Evolutionary conservation across 2,797 vertebrate species (phyloP).

Genomic region (Tragopan temminckii): DNA sequence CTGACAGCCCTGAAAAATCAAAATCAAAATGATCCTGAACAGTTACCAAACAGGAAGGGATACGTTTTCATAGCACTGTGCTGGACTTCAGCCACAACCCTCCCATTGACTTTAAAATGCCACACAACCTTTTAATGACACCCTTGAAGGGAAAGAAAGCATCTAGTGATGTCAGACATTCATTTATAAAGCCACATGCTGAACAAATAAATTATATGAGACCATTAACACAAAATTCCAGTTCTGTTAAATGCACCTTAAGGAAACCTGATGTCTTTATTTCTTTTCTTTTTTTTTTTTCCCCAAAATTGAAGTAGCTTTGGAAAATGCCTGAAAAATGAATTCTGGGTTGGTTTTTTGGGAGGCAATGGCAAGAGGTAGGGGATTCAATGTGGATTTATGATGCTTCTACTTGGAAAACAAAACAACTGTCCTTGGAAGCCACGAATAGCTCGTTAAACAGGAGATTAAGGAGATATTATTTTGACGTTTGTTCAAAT

Average conservation of each 20-base stretch:
- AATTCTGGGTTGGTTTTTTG: not conserved
- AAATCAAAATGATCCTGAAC: conserved; percentile 60
- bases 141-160: conserved; percentile 55
- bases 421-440: not conserved
- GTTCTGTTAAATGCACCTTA: conserved; percentile 15
- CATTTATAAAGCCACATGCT: conserved; percentile 48
- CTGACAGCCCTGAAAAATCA: conserved; percentile 88
- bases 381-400: not conserved
- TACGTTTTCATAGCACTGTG: conserved; percentile 46
- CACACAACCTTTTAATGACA: conserved; percentile 56
- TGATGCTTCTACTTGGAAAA: not conserved
- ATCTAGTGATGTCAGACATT: conserved; percentile 47
- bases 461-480: not conserved
- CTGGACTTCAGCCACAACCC: conserved; percentile 49
- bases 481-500: not conserved
- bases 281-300: too few species aligned
- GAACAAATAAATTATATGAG: conserved; percentile 29
- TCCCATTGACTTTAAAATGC: conserved; percentile 55
- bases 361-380: not conserved
- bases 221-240: conserved; percentile 32
- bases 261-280: not conserved
- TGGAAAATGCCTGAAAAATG: not conserved
- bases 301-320: not conserved
- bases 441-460: accelerated
- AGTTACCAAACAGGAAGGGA: conserved; percentile 64